Percentiles rank a stretch among this genome's conserved stretches.
phyloP scores from a whole-genome alignment of 1,140 invertebrate genomes.

The Gryllus bimaculatus region DNA sequence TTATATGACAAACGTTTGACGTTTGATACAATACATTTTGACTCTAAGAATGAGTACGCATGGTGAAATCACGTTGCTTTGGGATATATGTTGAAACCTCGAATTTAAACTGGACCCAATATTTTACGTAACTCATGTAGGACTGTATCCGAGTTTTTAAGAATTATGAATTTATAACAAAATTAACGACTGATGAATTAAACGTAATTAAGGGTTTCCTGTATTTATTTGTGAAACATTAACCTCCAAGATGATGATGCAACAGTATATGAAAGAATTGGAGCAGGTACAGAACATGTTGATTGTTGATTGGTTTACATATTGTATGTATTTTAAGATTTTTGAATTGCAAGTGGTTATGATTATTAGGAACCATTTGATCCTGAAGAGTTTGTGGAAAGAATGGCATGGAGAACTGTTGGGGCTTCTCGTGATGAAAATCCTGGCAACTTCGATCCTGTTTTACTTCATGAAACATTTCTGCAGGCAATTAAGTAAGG shows the following conservation, averaged over 20 bases:
- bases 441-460: constrained; percentile 54
- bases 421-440: constrained; percentile 58
- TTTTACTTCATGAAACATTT: constrained; percentile 81
- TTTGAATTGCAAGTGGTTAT: neutral
- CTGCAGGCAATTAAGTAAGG: constrained; percentile 77
- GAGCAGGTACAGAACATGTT: constrained; percentile 49
- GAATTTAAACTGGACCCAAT: too few relatives aligned
- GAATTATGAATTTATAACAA: too few relatives aligned
- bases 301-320: neutral
- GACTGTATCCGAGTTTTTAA: too few relatives aligned
- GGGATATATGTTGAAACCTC: too few relatives aligned
- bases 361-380: constrained; percentile 81
- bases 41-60: too few relatives aligned
- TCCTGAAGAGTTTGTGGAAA: constrained; percentile 93
- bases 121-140: too few relatives aligned
- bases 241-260: constrained; percentile 47
- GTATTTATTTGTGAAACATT: too few relatives aligned
- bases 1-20: too few relatives aligned
- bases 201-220: too few relatives aligned
- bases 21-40: too few relatives aligned
- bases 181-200: too few relatives aligned
- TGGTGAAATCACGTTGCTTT: too few relatives aligned
- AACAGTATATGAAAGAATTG: constrained; percentile 72
- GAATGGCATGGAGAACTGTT: constrained; percentile 87
- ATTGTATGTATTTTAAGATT: neutral